Evolutionary conservation across 2,113 vertebrate genomes (phyloP).

Genomic region (Paracanthobrama guichenoti): DNA sequence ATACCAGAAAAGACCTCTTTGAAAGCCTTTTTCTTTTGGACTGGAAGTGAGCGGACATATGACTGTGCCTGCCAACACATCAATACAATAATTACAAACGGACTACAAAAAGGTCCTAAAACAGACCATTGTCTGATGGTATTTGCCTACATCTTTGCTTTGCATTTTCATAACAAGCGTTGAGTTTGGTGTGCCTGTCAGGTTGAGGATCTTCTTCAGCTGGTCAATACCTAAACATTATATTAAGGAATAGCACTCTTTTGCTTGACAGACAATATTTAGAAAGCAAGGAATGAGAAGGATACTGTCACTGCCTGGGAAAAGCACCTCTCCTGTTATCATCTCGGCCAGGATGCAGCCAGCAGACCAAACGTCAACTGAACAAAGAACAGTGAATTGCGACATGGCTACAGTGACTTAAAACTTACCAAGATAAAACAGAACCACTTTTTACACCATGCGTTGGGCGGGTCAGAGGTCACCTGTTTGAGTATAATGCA

Average conservation of each 20-base stretch:
- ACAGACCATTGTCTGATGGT: no score
- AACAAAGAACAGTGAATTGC: conserved; percentile 5
- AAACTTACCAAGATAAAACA: background rate
- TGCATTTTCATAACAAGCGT: conserved; percentile 79
- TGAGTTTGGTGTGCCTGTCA: conserved; percentile 76
- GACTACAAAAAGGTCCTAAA: background rate
- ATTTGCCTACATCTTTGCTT: conserved; percentile 75
- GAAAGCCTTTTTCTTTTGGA: conserved; percentile 77
- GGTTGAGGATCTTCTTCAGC: conserved; percentile 76
- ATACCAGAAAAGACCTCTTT: conserved; percentile 72
- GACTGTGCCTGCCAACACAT: conserved; percentile 71
- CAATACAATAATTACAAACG: background rate
- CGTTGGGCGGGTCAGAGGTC: conserved; percentile 13
- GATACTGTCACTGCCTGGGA: conserved; percentile 84
- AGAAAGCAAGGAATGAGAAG: conserved; percentile 50
- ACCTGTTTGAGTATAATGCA: conserved; percentile 84
- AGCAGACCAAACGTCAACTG: conserved; percentile 84
- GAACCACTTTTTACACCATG: background rate
- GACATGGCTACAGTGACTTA: background rate
- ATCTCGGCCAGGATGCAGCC: conserved; percentile 84
- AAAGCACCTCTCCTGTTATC: conserved; percentile 78
- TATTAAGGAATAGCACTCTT: conserved; percentile 58
- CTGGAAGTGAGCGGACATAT: conserved; percentile 74
- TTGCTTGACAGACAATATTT: background rate
- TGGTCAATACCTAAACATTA: conserved; percentile 76